Evolutionary conservation across 1,140 invertebrate species (phyloP), one percentile per base, ranked within the genome.

Genomic region (Diploscapter pachys): DNA sequence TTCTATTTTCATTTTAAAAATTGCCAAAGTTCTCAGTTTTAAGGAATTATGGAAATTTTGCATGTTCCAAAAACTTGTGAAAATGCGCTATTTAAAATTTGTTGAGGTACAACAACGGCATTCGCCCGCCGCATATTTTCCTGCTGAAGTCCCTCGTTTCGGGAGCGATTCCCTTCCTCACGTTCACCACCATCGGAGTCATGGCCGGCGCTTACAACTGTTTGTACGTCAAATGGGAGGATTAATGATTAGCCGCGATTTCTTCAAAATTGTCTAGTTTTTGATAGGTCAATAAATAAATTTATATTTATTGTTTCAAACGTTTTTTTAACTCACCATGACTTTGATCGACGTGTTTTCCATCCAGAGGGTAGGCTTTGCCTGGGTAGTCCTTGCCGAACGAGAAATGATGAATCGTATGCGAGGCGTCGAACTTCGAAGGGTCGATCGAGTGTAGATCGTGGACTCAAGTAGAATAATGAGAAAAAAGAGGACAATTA

Each of bases 331-430:
- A 13, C 56, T 5, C 85, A 88, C 89, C 87, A 85, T 88, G 81
- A 57, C 87, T 83, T 53, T 92, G 91, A 73, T 90, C 85, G 53
- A 92, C 90, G 63, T 88, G 87, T 3, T 91, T 89, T 54, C 91
- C 91, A 88, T 98, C 94, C 76, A 99, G 88, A 3, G 95, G 95
- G 89, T 96, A 95, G 49, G 92, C 92, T 83, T 92, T 93, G 57
- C 91, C 93, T 77, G 93, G 91, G 81, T 95, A 93, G 77, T 92
- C 91, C 54, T 90, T 88, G 64, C 95, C 96, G 89, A 98, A 99
- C 66, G 94, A 95, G 55, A 98, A 88, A 86, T 95, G 92, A 75
- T 91, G 89, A 72, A 98, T 96, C 78, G 88, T 91, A 86, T 99
- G 95, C 0, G 92, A 92, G 78, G 94, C 91, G 85, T 98, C 96